Base-by-base conservation (phyloP, 2,888 invertebrate genomes). In the Caenorhabditis doughertyi region DNA sequence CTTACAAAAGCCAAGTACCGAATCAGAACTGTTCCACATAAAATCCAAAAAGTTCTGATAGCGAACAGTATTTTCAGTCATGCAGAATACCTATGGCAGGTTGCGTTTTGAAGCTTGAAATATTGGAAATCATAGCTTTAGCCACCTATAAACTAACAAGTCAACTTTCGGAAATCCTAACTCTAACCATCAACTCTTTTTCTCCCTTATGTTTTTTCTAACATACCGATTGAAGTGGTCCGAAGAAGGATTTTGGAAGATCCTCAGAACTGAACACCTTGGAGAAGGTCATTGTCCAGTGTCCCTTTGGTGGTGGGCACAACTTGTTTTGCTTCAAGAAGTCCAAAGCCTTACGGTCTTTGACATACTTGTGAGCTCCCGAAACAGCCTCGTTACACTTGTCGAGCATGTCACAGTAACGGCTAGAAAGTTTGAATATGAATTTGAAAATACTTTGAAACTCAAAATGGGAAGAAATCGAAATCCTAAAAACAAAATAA, bases 271-370 rank as follows among this genome's bases (percentile, higher is more conserved):
- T 88, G 88, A 92, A 91, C 8, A 91, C 89, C 71, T 92, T 91
- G 18, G 89, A 90, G 89, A 92, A 92, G 1, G 91, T 90, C 91
- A 92, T 91, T 3, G 90, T 91, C 91, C 92, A 92, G 76, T 91
- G 91, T 49, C 91, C 91, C 79, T 87, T 86, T 53, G 87, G 87
- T 39, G 87, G 86, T 42, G 85, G 87, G 67, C 87, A 87, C 3
- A 87, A 73, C 47, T 89, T 89, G 80, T 90, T 89, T 64, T 89
- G 88, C 27, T 85, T 87, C 53, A 89, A 76, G 76, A 89, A 88
- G 55, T 90, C 87, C 25, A 87, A 80, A 8, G 90, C 90, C 72
- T 91, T 91, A 27, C 86, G 76, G 72, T 91, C 89, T 65, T 89
- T 88, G 16, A 91, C 89, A 80, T 91, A 91, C 65, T 91, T 91